A percentile compares a stretch with the other conserved stretches of the same genome.
These are phyloP conservation scores for Zeuzera pyrina DNA, from an alignment of 2,888 invertebrate genomes.

Conservation along the genomic window DNA sequence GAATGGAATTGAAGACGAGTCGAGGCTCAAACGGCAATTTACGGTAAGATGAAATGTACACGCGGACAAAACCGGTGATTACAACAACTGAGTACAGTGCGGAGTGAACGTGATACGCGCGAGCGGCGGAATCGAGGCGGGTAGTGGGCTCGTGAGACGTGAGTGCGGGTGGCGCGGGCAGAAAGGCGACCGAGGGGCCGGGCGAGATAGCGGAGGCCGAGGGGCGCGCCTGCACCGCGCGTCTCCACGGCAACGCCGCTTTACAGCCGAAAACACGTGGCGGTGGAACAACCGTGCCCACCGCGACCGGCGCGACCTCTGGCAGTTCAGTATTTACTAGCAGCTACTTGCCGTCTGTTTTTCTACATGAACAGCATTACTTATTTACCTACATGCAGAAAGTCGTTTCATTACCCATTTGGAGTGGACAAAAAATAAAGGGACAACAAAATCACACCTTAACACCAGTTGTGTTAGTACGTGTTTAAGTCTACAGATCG, in stretches of 20 bases:
- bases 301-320: too few species aligned
- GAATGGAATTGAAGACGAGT: constrained; percentile 18
- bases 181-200: constrained; percentile 18
- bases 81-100: constrained; percentile 32
- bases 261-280: constrained; percentile 10
- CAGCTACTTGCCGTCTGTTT: too few species aligned
- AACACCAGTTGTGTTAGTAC: too few species aligned
- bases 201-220: constrained; percentile 8
- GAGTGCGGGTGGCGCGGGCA: constrained; percentile 5
- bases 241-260: constrained; percentile 22
- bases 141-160: neutral
- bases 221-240: constrained; percentile 12
- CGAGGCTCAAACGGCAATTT: constrained; percentile 14
- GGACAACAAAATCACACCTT: too few species aligned
- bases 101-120: constrained; percentile 18
- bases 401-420: too few species aligned
- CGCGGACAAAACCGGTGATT: constrained; percentile 40
- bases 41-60: constrained; percentile 27
- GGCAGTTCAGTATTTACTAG: too few species aligned
- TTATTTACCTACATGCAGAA: too few species aligned
- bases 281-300: too few species aligned
- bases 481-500: too few species aligned
- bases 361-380: too few species aligned
- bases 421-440: too few species aligned
- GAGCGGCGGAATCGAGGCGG: constrained; percentile 3